Evolutionary conservation across 1,140 invertebrate species (phyloP).

Genomic region (Goniozus legneri): DNA sequence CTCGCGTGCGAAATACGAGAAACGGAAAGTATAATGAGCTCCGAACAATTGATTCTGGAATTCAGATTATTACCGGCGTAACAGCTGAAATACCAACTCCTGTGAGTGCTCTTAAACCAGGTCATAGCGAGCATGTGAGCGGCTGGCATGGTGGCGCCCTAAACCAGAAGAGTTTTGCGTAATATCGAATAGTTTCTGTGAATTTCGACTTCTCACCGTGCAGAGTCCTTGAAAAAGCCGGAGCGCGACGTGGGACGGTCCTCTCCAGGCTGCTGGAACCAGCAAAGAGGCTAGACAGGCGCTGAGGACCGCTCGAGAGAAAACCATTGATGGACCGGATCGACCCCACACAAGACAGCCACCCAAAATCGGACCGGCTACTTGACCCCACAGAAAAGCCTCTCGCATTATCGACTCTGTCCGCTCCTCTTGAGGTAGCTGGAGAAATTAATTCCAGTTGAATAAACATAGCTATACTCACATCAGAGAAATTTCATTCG

Average conservation of each 20-base stretch:
- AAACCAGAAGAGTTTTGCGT: conserved; percentile 11
- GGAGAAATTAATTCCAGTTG: conserved; percentile 7
- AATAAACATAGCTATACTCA: no score
- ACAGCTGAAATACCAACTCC: conserved; percentile 59
- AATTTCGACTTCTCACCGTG: conserved; percentile 42
- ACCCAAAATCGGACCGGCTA: conserved; percentile 56
- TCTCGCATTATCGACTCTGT: conserved; percentile 57
- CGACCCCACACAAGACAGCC: conserved; percentile 59
- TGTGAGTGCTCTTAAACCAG: conserved; percentile 59
- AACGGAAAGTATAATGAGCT: no score
- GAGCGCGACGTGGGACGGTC: conserved; percentile 58
- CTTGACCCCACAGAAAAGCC: conserved; percentile 59
- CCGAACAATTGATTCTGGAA: conserved; percentile 1
- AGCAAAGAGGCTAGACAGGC: conserved; percentile 56
- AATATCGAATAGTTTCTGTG: background rate
- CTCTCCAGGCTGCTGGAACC: conserved; percentile 59
- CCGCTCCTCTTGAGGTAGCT: conserved; percentile 55
- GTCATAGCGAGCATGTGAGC: conserved; percentile 61
- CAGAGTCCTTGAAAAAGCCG: conserved; percentile 59
- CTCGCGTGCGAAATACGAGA: no score
- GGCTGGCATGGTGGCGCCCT: conserved; percentile 61
- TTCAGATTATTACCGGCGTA: conserved; percentile 52
- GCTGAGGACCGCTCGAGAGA: conserved; percentile 56
- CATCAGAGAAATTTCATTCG: no score
- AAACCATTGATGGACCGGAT: conserved; percentile 57